Evolutionary conservation across 2,888 invertebrate genomes (phyloP).

Genomic region (Shargacucullia verbasci): DNA sequence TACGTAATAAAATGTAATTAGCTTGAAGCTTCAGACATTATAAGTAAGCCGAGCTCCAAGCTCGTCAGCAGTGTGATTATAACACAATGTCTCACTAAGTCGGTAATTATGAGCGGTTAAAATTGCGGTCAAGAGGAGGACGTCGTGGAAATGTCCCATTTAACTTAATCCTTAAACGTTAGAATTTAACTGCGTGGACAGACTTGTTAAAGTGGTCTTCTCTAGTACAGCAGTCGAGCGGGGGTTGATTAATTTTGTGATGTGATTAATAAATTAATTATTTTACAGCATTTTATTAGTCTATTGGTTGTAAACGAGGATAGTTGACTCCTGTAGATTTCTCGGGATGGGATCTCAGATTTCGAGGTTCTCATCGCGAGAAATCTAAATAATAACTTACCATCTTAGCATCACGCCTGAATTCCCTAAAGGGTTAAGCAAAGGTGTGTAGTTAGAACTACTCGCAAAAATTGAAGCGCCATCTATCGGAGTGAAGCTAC

Average conservation of each 20-base stretch:
- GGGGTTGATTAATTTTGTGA: constrained; percentile 1
- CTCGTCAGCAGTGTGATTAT: constrained; percentile 6
- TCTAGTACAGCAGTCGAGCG: too few relatives aligned
- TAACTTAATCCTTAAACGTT: constrained; percentile 11
- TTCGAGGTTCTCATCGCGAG: too few relatives aligned
- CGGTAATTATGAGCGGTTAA: constrained; percentile 6
- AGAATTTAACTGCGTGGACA: too few relatives aligned
- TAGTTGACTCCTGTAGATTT: too few relatives aligned
- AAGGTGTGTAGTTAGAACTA: too few relatives aligned
- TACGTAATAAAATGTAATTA: not conserved
- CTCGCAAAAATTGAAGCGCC: too few relatives aligned
- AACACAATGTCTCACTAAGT: constrained; percentile 8
- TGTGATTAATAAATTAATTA: not conserved
- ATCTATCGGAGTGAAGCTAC: too few relatives aligned
- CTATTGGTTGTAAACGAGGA: not conserved
- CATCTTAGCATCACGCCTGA: too few relatives aligned
- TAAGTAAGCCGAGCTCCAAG: not conserved
- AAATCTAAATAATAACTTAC: too few relatives aligned
- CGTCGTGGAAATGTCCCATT: constrained; percentile 3
- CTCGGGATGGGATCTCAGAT: too few relatives aligned
- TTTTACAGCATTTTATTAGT: not conserved
- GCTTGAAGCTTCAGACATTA: not conserved
- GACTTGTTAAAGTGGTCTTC: too few relatives aligned
- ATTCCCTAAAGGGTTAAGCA: too few relatives aligned
- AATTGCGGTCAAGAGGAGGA: constrained; percentile 32